A percentile compares a stretch with the other conserved stretches of the same genome.
phyloP scores from a whole-genome alignment of 2,888 invertebrate genomes.

The Rotaria socialis region DNA sequence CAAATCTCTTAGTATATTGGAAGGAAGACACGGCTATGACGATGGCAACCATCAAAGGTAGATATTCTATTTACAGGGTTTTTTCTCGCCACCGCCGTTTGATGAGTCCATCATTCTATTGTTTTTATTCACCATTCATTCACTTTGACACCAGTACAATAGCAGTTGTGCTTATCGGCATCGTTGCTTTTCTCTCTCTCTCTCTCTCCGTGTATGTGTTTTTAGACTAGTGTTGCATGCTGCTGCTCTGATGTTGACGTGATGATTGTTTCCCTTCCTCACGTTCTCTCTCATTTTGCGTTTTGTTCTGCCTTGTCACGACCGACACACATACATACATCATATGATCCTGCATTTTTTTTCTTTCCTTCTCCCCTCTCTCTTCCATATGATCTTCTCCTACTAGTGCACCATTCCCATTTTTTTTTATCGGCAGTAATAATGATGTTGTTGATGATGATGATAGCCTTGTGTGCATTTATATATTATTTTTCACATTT shows the following conservation, averaged over 20 bases:
- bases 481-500: not conserved
- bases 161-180: not conserved
- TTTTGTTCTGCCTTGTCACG: not conserved
- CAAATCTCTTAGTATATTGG: not conserved
- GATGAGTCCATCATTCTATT: not conserved
- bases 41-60: not conserved
- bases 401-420: not conserved
- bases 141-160: not conserved
- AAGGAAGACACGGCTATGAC: not conserved
- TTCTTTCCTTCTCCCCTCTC: not conserved
- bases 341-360: conserved; percentile 16
- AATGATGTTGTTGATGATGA: not conserved
- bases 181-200: not conserved
- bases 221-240: not conserved
- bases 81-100: not conserved
- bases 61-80: not conserved
- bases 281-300: not conserved
- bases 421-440: not conserved
- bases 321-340: not conserved
- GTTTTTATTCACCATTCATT: too few relatives aligned
- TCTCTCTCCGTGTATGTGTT: not conserved
- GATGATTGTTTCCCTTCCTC: conserved; percentile 16
- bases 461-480: not conserved
- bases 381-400: not conserved
- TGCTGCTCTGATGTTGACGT: not conserved